Base-by-base conservation (phyloP, 1,140 invertebrate species). In the Calliopsis andreniformis region DNA sequence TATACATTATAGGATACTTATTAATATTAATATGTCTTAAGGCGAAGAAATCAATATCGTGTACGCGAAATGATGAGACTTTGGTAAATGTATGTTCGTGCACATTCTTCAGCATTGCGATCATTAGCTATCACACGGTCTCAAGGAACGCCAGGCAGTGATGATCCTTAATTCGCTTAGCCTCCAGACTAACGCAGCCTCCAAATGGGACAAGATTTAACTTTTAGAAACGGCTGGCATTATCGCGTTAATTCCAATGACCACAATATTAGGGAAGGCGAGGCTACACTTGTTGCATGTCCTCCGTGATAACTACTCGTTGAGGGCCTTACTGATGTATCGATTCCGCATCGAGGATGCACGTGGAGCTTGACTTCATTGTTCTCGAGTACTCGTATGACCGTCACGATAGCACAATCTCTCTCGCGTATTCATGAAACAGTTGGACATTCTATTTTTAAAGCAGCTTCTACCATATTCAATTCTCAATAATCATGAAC, bases 141-240 rank as follows among this genome's bases (percentile, higher is more conserved):
- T 75, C 67, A 76, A 51, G 67, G 59, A 61, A 16, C 51, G 51
- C 25, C 42, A 16, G n/a, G 62, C 25, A 39, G 28, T 62, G 67
- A 63, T 78, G 68, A 70, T 71, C 58, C 47, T 78, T 73, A 71
- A 69, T 71, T 47, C 49, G 42, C 67, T 72, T 69, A 69, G 43
- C 67, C 67, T 78, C 76, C 58, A 69, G 76, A 71, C 67, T 39
- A 55, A 39, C 28, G 47, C 45, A 51, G 23, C 43, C 55, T 63
- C 58, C 53, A 78, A 72, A 71, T 63, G 47, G 49, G 58, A 7
- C 73, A 61, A 76, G 56, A 76, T 70, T 59, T 61, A 61, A 69
- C 66, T 69, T 76, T 76, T 45, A 69, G 64, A 76, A n/a, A 59
- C 39, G 35, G 66, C 64, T 55, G 62, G 56, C 67, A 45, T 69